phyloP scores from a whole-genome alignment of 2,797 vertebrate genomes.

The Enteromius anoplus region DNA sequence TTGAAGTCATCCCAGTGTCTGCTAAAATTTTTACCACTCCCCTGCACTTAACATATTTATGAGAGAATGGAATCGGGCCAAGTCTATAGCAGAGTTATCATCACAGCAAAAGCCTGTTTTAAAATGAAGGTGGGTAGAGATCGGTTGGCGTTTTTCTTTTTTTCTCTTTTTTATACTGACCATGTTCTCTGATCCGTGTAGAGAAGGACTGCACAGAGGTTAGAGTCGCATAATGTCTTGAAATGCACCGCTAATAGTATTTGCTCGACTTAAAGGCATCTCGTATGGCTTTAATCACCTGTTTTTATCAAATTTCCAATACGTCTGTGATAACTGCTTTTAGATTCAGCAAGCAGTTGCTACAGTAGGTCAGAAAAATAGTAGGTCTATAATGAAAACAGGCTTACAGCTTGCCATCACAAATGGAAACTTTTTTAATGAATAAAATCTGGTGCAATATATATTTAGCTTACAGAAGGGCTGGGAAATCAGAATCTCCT shows the following conservation, averaged over 20 bases:
- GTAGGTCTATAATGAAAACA: slow-evolving; percentile 26
- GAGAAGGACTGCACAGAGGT: slow-evolving; percentile 28
- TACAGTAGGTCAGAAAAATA: slow-evolving; percentile 38
- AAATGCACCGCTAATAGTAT: slow-evolving; percentile 37
- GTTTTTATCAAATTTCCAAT: slow-evolving; percentile 32
- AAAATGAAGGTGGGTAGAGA: slow-evolving; percentile 35
- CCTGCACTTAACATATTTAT: slow-evolving; percentile 71
- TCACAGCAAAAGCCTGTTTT: slow-evolving; percentile 50
- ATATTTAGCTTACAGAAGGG: slow-evolving; percentile 29
- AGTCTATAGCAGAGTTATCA: slow-evolving; percentile 55
- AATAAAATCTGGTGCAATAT: slow-evolving; percentile 25
- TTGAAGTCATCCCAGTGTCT: slow-evolving; percentile 60
- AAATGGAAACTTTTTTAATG: slow-evolving; percentile 43
- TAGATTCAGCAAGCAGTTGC: slow-evolving; percentile 29
- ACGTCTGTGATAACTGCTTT: slow-evolving; percentile 36
- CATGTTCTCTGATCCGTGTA: slow-evolving; percentile 31
- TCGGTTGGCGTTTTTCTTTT: background rate
- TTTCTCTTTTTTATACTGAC: background rate
- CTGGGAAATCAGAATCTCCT: slow-evolving; percentile 11
- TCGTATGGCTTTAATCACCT: slow-evolving; percentile 26
- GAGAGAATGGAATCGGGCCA: slow-evolving; percentile 61
- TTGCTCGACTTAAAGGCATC: slow-evolving; percentile 16
- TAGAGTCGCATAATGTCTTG: slow-evolving; percentile 22
- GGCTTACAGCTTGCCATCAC: slow-evolving; percentile 43
- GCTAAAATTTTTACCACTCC: slow-evolving; percentile 50